A percentile compares a stretch with the other conserved stretches of the same genome.
Conservation (phyloP, 2,888 invertebrate species). For the Tinea semifulvella region DNA sequence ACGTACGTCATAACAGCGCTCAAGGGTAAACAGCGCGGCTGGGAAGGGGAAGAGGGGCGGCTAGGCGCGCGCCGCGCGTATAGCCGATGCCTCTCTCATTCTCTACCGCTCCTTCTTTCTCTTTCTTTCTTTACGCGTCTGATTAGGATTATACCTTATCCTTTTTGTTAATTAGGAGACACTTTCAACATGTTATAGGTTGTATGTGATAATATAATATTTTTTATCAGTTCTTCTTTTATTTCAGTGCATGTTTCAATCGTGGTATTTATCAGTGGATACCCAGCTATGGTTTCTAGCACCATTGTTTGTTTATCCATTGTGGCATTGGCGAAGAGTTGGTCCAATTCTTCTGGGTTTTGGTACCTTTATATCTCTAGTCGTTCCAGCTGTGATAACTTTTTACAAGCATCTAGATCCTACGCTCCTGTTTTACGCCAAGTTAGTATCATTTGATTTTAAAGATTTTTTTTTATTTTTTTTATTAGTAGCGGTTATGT, state of each 20-base stretch:
- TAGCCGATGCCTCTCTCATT: too few species aligned
- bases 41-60: too few species aligned
- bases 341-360: slow-evolving; percentile 63
- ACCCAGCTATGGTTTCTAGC: slow-evolving; percentile 74
- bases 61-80: too few species aligned
- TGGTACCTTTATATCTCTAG: slow-evolving; percentile 53
- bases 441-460: slow-evolving; percentile 68
- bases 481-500: not conserved
- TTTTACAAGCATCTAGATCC: slow-evolving; percentile 70
- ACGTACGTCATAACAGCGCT: too few species aligned
- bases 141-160: too few species aligned
- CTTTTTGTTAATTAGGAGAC: too few species aligned
- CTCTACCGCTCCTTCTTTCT: too few species aligned
- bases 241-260: slow-evolving; percentile 77
- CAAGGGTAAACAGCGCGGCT: too few species aligned
- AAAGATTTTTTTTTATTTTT: not conserved
- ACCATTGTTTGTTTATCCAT: slow-evolving; percentile 71
- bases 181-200: too few species aligned
- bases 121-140: too few species aligned
- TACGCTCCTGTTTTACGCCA: slow-evolving; percentile 72
- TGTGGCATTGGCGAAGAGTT: slow-evolving; percentile 70
- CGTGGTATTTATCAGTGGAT: slow-evolving; percentile 74
- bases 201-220: too few species aligned
- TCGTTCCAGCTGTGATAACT: slow-evolving; percentile 68
- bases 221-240: slow-evolving; percentile 13